These are phyloP conservation scores for Polia nebulosa DNA, from an alignment of 2,888 invertebrate species.

Conservation along the genomic window DNA sequence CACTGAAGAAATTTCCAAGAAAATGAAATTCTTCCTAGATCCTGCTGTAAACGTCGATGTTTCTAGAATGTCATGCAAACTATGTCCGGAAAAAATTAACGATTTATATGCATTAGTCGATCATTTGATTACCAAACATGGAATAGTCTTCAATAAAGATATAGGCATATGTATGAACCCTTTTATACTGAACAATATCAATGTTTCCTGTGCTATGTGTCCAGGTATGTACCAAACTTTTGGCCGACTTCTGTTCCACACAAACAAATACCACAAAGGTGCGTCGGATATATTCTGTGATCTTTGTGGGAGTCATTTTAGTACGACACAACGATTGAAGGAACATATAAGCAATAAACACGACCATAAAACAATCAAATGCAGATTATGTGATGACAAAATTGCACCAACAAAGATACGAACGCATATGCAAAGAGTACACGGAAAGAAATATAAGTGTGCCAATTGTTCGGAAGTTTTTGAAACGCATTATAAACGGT, in stretches of 20 bases:
- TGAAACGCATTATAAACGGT: constrained; percentile 68
- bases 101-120: constrained; percentile 68
- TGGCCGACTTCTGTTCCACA: constrained; percentile 70
- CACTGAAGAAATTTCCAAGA: constrained; percentile 60
- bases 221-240: constrained; percentile 65
- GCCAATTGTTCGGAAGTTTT: constrained; percentile 61
- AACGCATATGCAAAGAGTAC: constrained; percentile 72
- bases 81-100: constrained; percentile 61
- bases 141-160: constrained; percentile 64
- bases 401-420: constrained; percentile 74
- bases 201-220: constrained; percentile 71
- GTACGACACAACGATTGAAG: constrained; percentile 59
- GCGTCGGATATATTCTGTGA: constrained; percentile 68
- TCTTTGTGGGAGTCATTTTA: constrained; percentile 71
- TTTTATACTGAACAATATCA: constrained; percentile 68
- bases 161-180: constrained; percentile 65
- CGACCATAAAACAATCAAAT: constrained; percentile 63
- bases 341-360: constrained; percentile 70
- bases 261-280: constrained; percentile 67
- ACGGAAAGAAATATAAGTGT: constrained; percentile 68
- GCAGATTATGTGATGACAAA: constrained; percentile 70
- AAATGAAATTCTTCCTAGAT: constrained; percentile 69
- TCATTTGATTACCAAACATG: constrained; percentile 69
- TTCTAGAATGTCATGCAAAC: constrained; percentile 68
- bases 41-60: constrained; percentile 70